Base-by-base conservation (phyloP, 1,140 invertebrate species). In the Penaeus japonicus region DNA sequence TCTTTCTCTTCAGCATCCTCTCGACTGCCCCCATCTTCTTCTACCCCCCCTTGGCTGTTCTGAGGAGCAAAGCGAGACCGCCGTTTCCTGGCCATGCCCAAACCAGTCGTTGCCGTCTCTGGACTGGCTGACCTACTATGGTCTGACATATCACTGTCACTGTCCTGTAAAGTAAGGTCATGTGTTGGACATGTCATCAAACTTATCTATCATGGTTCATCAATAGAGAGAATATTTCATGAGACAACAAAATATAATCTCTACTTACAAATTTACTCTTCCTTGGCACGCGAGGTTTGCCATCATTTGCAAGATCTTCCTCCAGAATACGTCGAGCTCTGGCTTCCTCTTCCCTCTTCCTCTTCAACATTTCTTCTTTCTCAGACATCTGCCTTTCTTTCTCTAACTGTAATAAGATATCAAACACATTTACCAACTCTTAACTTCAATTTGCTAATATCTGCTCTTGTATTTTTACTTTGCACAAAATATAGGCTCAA, bases 191-290 rank as follows among this genome's bases (percentile, higher is more conserved):
- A 73, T 30, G 15, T 77, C 81, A 39, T 57, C 81, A 22, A 83
- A 84, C 55, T 4, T 47, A 12, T 47, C 47, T 47, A 47, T 7
- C 7, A 7, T 85, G 22, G 20, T 27, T 47, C 59, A 81, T 32
- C 47, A 18, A 57, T 18, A 84, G n/a, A 35, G 27, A 10, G 35
- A 32, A 91, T 27, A 2, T 86, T 62, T 65, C 30, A 20, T 39
- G n/a, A 79, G 55, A 59, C 70, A 78, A 75, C 57, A 47, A 17
- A 87, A 84, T 22, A 4, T n/a, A 57, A 89, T 73, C 79, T 87
- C 81, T 70, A 94, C 95, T 94, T 94, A 97, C 96, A 95, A 97
- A 97, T 95, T 96, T 96, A 92, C 96, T 97, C 93, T 95, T 96
- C 87, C 93, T 92, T 18, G 95, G 95, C 27, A 94, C 65, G 0